These are phyloP conservation scores for Drosophila melanogaster DNA, from an alignment of 1,140 invertebrate genomes.

Conservation along the genomic window DNA sequence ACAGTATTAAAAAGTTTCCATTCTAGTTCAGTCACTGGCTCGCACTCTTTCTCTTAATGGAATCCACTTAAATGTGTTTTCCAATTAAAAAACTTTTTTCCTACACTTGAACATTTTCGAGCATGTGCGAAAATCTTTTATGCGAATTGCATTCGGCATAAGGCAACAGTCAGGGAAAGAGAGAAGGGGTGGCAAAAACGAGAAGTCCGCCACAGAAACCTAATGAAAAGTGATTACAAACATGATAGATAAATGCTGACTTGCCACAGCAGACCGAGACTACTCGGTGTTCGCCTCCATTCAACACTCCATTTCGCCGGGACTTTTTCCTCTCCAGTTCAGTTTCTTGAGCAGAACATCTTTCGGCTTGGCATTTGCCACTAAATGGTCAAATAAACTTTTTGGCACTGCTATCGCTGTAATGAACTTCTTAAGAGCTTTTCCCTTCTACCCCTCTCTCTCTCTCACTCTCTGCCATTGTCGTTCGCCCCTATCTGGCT, in stretches of 20 bases:
- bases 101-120: constrained; percentile 78
- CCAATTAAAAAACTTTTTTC: constrained; percentile 81
- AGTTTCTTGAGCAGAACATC: constrained; percentile 72
- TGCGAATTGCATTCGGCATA: constrained; percentile 76
- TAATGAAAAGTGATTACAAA: constrained; percentile 83
- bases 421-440: constrained; percentile 83
- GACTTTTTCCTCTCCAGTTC: constrained; percentile 2
- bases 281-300: background rate
- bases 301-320: background rate
- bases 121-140: constrained; percentile 83
- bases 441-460: constrained; percentile 34
- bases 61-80: constrained; percentile 83
- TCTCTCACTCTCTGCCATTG: background rate
- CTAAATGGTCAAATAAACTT: constrained; percentile 82
- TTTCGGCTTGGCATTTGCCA: constrained; percentile 64
- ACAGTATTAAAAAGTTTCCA: constrained; percentile 76
- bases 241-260: constrained; percentile 78
- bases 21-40: constrained; percentile 42
- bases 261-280: constrained; percentile 49
- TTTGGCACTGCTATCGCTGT: constrained; percentile 74
- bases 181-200: background rate
- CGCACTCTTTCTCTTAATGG: constrained; percentile 39
- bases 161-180: constrained; percentile 52
- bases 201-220: constrained; percentile 61
- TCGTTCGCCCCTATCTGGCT: constrained; percentile 19